Evolutionary conservation across 2,113 vertebrate genomes (phyloP).

Genomic region (Epinephelus moara): DNA sequence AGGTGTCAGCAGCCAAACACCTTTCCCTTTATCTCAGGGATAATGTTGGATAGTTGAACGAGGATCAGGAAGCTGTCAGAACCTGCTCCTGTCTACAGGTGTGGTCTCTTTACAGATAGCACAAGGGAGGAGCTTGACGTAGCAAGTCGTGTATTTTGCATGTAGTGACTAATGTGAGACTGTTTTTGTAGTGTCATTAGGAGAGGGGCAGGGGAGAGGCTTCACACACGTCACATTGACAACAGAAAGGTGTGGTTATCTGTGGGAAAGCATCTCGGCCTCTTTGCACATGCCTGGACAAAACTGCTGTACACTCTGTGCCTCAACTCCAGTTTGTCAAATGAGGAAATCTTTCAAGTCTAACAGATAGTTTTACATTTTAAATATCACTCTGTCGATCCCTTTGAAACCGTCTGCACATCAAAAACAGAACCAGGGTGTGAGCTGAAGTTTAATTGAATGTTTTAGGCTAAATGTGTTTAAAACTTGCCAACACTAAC

Average conservation of each 20-base stretch:
- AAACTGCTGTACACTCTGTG: background rate
- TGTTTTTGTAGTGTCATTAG: constrained; percentile 58
- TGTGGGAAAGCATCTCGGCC: constrained; percentile 52
- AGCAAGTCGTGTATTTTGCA: constrained; percentile 55
- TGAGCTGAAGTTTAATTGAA: constrained; percentile 9
- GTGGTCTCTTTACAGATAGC: constrained; percentile 56
- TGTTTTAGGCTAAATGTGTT: constrained; percentile 19
- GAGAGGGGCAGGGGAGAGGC: constrained; percentile 30
- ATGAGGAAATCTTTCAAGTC: background rate
- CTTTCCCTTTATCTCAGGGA: constrained; percentile 38
- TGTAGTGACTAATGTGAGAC: constrained; percentile 71
- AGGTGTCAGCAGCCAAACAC: constrained; percentile 10
- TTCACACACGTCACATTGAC: constrained; percentile 9
- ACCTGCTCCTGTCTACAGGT: constrained; percentile 71
- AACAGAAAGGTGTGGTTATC: constrained; percentile 56
- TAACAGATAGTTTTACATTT: background rate
- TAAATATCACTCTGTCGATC: background rate
- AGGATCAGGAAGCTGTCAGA: constrained; percentile 68
- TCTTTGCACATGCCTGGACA: constrained; percentile 48
- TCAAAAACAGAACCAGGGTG: background rate
- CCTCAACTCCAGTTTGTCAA: background rate
- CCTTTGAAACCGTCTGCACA: background rate
- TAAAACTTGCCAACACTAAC: constrained; percentile 23
- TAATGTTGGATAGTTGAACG: constrained; percentile 43
- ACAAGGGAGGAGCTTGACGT: constrained; percentile 54